Base-by-base conservation (phyloP, 2,113 vertebrate genomes). In the Aegithalos caudatus region DNA sequence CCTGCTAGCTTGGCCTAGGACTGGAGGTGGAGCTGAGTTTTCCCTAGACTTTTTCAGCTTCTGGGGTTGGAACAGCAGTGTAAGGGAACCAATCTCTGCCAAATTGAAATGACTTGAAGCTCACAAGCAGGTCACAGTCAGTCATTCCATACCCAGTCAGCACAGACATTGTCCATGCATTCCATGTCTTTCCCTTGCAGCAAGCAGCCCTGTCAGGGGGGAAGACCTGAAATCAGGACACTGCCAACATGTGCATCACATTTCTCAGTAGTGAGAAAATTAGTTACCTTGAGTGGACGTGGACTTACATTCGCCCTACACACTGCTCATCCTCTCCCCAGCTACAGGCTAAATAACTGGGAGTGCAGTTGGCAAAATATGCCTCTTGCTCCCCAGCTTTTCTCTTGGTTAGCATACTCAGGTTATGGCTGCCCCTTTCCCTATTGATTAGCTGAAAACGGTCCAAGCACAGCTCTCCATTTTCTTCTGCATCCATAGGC, bases 121-220 rank as follows among this genome's bases (percentile, higher is more conserved):
- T 80, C 51, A 38, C 35, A 45, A 37, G 38, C 42, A 1, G 3
- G n/a, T 61, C 3, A 0, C 64, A 60, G 42, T 1, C 22, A 77
- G 58, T 38, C 7, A 21, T 57, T 60, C 53, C 54, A 6, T 20
- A 6, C 28, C 50, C 23, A 8, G 24, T 40, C 81, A 53, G 18
- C 54, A 58, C 1, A 1, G 54, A 45, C 37, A 6, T 77, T 44
- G 33, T 27, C 62, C 45, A 15, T 69, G 38, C 5, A 17, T 58
- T 53, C 44, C 45, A 3, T 19, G 12, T n/a, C 37, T 45, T 54
- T 5, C 14, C 17, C 40, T 69, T 87, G 45, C 45, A 70, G 45
- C 64, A 61, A 60, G 45, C 35, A 76, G 38, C 44, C 62, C 48
- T 40, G 11, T 51, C 0, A 1, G 1, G 1, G 0, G 10, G 42